Base-by-base conservation (phyloP, 2,113 vertebrate species). In the Cynocephalus volans region DNA sequence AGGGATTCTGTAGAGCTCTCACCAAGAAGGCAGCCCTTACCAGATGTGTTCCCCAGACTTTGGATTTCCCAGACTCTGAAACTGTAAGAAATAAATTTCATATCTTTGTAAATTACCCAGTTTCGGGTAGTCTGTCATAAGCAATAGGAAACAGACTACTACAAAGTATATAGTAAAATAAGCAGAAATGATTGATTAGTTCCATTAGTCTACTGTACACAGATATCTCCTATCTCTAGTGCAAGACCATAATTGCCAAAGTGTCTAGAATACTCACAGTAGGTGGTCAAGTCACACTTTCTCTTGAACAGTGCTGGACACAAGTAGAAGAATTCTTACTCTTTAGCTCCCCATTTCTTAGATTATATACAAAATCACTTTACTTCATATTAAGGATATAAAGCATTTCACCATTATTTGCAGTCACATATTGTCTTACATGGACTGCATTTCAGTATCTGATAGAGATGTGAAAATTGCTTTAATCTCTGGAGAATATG, bases 311-410 rank as follows among this genome's bases (percentile, higher is more conserved):
- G 9, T 17, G 24, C 6, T 75, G 26, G 65, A 76, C 31, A 88
- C 24, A 85, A 86, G 50, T 19, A 28, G 15, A 89, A 64, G 3
- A 88, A 80, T 70, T 95, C 31, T 85, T 72, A 77, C 33, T 88
- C 2, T 87, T 93, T 88, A 96, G 14, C 19, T 93, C 12, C 31
- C 15, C 6, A 72, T 93, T 92, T 54, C 19, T 64, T 81, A 23
- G 24, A 62, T 69, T 77, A 56, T 79, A 67, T 83, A 56, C 28
- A 86, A 86, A 87, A 52, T 88, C 31, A 80, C 9, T 41, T 80
- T 6, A 76, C 36, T 81, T 93, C 58, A 62, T 92, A 56, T 75
- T 83, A 92, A 97, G 77, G 19, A 82, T 26, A 23, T 54, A 33
- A 90, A 64, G 11, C 15, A 60, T 45, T 23, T 73, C 56, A 56